These are phyloP conservation scores for Siniperca obscura DNA, from an alignment of 2,797 vertebrate species.

Conservation along the genomic window DNA sequence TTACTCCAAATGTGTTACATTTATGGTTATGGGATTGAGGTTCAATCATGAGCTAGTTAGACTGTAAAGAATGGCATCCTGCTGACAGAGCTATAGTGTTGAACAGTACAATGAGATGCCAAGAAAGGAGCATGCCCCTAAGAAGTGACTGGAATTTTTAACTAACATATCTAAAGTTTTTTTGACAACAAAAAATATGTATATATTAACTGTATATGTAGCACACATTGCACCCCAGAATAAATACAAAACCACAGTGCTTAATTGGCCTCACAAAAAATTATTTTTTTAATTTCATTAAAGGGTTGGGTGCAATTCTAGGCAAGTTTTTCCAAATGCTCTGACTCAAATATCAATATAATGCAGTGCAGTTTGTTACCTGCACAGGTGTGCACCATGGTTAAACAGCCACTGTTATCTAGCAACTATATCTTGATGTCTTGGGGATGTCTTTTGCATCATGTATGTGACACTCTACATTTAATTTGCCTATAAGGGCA, in stretches of 20 bases:
- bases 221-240: background rate
- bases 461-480: background rate
- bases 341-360: background rate
- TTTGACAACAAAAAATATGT: background rate
- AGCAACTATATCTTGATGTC: too few species aligned
- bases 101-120: slow-evolving; percentile 13
- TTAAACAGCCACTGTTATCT: background rate
- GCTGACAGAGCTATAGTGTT: background rate
- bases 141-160: background rate
- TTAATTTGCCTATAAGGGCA: background rate
- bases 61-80: too few species aligned
- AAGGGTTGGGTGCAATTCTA: too few species aligned
- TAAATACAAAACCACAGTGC: background rate
- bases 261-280: background rate
- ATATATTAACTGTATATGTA: background rate
- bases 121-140: background rate
- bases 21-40: background rate
- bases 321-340: too few species aligned
- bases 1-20: slow-evolving; percentile 1
- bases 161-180: slow-evolving; percentile 3
- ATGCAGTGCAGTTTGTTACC: background rate
- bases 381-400: background rate
- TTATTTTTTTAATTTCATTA: too few species aligned
- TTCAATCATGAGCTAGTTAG: slow-evolving; percentile 2
- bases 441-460: too few species aligned